Evolutionary conservation across 1,140 invertebrate genomes (phyloP).

Genomic region (Tetranychus cinnabarinus): DNA sequence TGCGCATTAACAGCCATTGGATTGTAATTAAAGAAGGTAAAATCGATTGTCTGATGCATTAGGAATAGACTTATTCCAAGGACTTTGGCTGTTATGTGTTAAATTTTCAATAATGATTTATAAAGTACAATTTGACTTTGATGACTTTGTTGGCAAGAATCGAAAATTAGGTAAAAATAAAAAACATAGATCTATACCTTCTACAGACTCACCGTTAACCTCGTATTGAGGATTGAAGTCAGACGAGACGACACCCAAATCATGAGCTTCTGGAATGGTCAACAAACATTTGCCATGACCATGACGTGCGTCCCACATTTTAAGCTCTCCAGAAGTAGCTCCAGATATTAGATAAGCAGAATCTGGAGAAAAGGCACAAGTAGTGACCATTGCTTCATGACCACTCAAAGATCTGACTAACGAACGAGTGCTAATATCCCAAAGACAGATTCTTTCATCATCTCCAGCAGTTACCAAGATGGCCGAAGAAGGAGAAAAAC

Average conservation of each 20-base stretch:
- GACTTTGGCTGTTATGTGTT: no score
- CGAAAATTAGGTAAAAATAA: no score
- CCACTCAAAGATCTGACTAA: conserved; percentile 35
- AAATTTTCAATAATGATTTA: no score
- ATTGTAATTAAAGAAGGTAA: no score
- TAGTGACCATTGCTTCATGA: conserved; percentile 34
- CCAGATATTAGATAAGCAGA: conserved; percentile 36
- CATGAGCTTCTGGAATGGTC: conserved; percentile 38
- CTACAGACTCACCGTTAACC: conserved; percentile 10
- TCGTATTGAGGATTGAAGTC: conserved; percentile 32
- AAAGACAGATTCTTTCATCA: conserved; percentile 43
- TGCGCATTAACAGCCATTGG: no score
- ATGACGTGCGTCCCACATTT: conserved; percentile 32
- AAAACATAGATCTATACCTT: neutral
- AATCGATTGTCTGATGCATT: no score
- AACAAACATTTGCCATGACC: conserved; percentile 22
- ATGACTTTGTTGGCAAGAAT: no score
- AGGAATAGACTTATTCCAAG: no score
- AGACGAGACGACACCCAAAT: conserved; percentile 40
- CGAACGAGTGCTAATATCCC: conserved; percentile 37
- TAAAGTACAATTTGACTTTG: no score
- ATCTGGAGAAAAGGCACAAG: conserved; percentile 37
- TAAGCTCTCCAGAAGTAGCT: conserved; percentile 36
- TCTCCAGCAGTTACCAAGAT: conserved; percentile 42
- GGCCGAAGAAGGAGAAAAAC: conserved; percentile 38